Conservation (phyloP, 2,797 vertebrate genomes). For the Acanthurus tractus region DNA sequence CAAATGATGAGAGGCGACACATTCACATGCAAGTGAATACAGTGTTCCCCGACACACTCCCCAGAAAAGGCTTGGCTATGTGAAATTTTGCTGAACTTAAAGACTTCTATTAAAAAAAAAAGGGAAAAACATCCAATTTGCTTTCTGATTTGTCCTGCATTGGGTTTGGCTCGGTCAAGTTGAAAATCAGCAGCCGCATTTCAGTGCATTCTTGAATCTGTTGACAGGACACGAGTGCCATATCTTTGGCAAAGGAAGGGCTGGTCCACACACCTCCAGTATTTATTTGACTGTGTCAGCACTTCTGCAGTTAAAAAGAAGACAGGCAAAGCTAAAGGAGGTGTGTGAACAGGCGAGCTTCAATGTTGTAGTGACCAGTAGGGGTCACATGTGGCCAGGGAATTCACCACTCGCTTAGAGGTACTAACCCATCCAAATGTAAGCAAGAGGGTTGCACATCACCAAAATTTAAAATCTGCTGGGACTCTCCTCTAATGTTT, state of each 20-base stretch:
- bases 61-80: slow-evolving; percentile 70
- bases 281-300: slow-evolving; percentile 62
- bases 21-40: slow-evolving; percentile 71
- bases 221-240: slow-evolving; percentile 51
- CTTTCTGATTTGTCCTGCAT: slow-evolving; percentile 69
- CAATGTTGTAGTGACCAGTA: slow-evolving; percentile 52
- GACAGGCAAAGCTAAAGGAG: slow-evolving; percentile 17
- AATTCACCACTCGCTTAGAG: slow-evolving; percentile 5
- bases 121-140: slow-evolving; percentile 61
- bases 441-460: slow-evolving; percentile 9
- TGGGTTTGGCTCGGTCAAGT: slow-evolving; percentile 54
- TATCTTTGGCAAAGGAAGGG: slow-evolving; percentile 45
- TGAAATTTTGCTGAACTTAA: slow-evolving; percentile 81
- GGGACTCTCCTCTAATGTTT: not conserved
- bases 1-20: slow-evolving; percentile 74
- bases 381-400: slow-evolving; percentile 60
- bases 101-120: slow-evolving; percentile 48
- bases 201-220: slow-evolving; percentile 49
- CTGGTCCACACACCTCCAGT: slow-evolving; percentile 20
- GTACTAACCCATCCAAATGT: not conserved
- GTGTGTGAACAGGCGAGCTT: slow-evolving; percentile 13
- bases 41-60: slow-evolving; percentile 67
- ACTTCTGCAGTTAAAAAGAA: slow-evolving; percentile 38
- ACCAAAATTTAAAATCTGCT: not conserved
- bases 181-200: slow-evolving; percentile 48